A percentile compares a stretch with the other conserved stretches of the same genome.
Evolutionary conservation across 1,140 invertebrate genomes (phyloP).

Genomic region (Diuraphis noxia): DNA sequence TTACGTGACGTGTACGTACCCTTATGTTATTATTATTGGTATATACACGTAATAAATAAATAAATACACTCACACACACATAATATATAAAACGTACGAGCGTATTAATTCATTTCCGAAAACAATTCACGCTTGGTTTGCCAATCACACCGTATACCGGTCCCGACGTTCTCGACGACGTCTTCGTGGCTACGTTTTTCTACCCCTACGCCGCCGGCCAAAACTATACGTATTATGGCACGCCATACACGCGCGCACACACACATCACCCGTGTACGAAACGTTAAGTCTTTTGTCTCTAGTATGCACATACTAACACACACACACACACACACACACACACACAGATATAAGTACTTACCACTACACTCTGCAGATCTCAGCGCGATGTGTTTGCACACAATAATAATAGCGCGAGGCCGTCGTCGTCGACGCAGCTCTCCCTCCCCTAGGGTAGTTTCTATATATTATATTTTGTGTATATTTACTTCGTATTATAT

Average conservation of each 20-base stretch:
- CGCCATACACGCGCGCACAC: neutral
- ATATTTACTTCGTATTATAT: neutral
- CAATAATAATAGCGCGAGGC: too few species aligned
- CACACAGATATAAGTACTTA: neutral
- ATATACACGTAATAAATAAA: neutral
- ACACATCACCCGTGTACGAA: neutral
- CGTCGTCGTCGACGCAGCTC: neutral
- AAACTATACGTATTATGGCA: neutral
- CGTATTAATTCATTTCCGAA: neutral
- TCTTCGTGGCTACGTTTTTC: neutral
- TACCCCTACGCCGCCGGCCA: neutral
- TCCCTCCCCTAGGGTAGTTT: neutral
- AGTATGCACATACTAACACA: neutral
- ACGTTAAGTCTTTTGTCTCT: conserved; percentile 32
- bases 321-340: neutral
- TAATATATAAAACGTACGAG: neutral
- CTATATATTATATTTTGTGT: neutral
- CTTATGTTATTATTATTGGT: neutral
- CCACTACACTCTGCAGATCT: neutral
- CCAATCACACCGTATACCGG: neutral
- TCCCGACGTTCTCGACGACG: neutral
- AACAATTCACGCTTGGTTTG: conserved; percentile 47
- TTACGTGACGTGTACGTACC: neutral
- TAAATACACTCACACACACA: neutral
- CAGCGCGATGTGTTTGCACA: neutral